Evolutionary conservation across 2,113 vertebrate genomes (phyloP).

Genomic region (Podarcis cretensis): DNA sequence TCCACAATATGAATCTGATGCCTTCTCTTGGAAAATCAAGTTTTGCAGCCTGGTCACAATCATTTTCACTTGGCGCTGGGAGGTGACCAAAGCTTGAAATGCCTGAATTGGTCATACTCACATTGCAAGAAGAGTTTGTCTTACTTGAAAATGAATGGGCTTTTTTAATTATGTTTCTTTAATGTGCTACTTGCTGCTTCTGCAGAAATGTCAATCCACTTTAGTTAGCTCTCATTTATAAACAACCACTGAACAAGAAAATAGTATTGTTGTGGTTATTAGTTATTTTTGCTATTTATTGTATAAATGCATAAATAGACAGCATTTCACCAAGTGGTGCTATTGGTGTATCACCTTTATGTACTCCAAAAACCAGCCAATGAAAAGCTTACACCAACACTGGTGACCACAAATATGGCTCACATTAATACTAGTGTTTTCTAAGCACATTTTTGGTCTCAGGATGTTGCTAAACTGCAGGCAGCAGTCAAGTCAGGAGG

Average conservation of each 20-base stretch:
- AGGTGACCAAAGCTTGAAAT: neutral
- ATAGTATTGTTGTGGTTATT: neutral
- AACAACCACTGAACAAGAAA: neutral
- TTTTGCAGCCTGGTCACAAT: too few relatives aligned
- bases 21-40: neutral
- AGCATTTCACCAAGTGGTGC: neutral
- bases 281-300: neutral
- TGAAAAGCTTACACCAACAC: neutral
- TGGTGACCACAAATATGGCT: neutral
- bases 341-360: neutral
- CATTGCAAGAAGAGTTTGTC: neutral
- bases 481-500: constrained; percentile 14
- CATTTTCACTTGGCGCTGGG: neutral
- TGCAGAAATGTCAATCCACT: neutral
- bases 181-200: too few relatives aligned
- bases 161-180: too few relatives aligned
- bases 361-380: neutral
- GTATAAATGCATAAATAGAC: neutral
- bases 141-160: neutral
- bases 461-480: constrained; percentile 22
- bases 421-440: neutral
- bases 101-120: neutral
- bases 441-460: neutral
- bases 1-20: neutral
- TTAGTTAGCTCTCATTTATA: neutral